These are phyloP conservation scores for Plectropomus leopardus DNA, from an alignment of 2,113 vertebrate genomes.

Conservation along the genomic window DNA sequence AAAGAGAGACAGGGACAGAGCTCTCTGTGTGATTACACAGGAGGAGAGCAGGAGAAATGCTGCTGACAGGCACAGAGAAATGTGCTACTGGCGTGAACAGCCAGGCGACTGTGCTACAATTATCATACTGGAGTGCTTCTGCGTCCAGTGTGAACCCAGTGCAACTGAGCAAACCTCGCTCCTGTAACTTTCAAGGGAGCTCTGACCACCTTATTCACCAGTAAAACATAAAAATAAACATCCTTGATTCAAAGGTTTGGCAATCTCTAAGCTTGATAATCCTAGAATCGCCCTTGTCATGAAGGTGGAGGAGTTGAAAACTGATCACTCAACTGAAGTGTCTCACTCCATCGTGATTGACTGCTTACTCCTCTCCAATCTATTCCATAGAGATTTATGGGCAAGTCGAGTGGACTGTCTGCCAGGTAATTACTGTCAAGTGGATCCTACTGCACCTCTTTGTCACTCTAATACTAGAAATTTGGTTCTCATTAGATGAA, in stretches of 20 bases:
- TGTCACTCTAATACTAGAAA: slow-evolving; percentile 78
- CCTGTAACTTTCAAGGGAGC: not conserved
- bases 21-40: too few species aligned
- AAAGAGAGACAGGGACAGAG: too few species aligned
- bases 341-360: slow-evolving; percentile 63
- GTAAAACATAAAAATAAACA: not conserved
- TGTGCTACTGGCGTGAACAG: too few species aligned
- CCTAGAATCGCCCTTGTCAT: slow-evolving; percentile 36
- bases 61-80: too few species aligned
- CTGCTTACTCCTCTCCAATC: slow-evolving; percentile 66
- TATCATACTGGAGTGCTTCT: too few species aligned
- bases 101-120: too few species aligned
- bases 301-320: slow-evolving; percentile 38
- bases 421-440: slow-evolving; percentile 80
- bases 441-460: slow-evolving; percentile 69
- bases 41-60: too few species aligned
- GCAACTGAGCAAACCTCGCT: not conserved
- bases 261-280: slow-evolving; percentile 12
- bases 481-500: slow-evolving; percentile 80
- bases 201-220: not conserved
- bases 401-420: slow-evolving; percentile 55
- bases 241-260: slow-evolving; percentile 1
- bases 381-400: slow-evolving; percentile 62
- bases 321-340: slow-evolving; percentile 57
- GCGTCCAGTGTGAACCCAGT: too few species aligned